A percentile compares a stretch with the other conserved stretches of the same genome.
phyloP scores from a whole-genome alignment of 2,888 invertebrate genomes.

The Helicoverpa assulta region DNA sequence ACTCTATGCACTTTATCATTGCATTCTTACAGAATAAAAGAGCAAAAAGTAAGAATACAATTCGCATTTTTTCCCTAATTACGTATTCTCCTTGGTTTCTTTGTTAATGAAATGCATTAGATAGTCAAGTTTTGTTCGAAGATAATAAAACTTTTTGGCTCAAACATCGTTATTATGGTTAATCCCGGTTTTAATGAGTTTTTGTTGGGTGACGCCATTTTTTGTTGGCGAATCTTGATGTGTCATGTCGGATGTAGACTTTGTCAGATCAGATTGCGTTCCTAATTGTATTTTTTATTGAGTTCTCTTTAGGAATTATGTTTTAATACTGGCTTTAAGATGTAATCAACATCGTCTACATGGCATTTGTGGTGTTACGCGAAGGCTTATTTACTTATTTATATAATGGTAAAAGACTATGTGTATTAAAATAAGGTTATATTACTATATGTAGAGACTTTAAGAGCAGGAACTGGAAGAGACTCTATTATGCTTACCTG shows the following conservation, averaged over 20 bases:
- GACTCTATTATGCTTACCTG: too few species aligned
- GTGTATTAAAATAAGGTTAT: too few species aligned
- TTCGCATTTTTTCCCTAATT: constrained; percentile 41
- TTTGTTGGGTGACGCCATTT: constrained; percentile 43
- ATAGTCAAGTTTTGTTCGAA: constrained; percentile 62
- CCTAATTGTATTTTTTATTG: not conserved
- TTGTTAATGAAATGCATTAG: constrained; percentile 65
- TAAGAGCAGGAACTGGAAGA: too few species aligned
- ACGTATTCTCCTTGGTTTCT: constrained; percentile 57
- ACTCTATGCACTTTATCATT: not conserved
- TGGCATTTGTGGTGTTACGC: too few species aligned
- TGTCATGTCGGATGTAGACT: constrained; percentile 1
- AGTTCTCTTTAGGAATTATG: not conserved
- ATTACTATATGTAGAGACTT: too few species aligned
- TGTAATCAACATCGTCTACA: too few species aligned
- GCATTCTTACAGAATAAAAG: constrained; percentile 16
- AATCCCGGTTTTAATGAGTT: constrained; percentile 63
- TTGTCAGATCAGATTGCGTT: not conserved
- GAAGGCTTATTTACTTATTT: too few species aligned
- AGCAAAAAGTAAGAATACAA: constrained; percentile 14
- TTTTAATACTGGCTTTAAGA: too few species aligned
- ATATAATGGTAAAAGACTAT: too few species aligned
- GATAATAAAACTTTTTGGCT: constrained; percentile 63
- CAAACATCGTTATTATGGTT: constrained; percentile 61
- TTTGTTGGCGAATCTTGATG: constrained; percentile 7